Conservation (phyloP, 2,888 invertebrate genomes). For the Muscina levida region DNA sequence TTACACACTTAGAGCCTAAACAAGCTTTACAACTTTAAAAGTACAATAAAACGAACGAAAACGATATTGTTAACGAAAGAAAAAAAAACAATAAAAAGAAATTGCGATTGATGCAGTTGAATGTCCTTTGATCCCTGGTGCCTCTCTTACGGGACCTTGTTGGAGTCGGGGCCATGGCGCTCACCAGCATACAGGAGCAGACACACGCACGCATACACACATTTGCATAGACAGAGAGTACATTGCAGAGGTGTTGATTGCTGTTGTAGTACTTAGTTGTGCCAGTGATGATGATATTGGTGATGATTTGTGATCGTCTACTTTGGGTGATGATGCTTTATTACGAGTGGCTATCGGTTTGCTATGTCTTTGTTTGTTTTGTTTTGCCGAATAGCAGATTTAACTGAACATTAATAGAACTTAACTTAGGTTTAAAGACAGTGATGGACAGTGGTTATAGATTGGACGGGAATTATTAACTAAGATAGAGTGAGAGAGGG, state of each 20-base stretch:
- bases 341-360: constrained; percentile 62
- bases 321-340: constrained; percentile 47
- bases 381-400: too few relatives aligned
- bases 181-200: not conserved
- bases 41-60: not conserved
- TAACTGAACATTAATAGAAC: too few relatives aligned
- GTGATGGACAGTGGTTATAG: not conserved
- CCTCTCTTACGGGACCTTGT: constrained; percentile 1
- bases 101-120: not conserved
- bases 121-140: constrained; percentile 17
- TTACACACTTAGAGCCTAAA: constrained; percentile 42
- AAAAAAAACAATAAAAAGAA: constrained; percentile 22
- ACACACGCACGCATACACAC: constrained; percentile 1
- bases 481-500: too few relatives aligned
- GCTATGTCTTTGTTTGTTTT: too few relatives aligned
- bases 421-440: constrained; percentile 17
- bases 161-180: constrained; percentile 2
- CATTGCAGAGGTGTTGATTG: constrained; percentile 14
- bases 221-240: not conserved
- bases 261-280: not conserved
- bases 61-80: constrained; percentile 7
- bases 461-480: too few relatives aligned
- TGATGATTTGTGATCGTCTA: constrained; percentile 40
- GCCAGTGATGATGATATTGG: constrained; percentile 34
- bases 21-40: constrained; percentile 29